Evolutionary conservation across 1,140 invertebrate genomes (phyloP).

Genomic region (Octopus bimaculoides): DNA sequence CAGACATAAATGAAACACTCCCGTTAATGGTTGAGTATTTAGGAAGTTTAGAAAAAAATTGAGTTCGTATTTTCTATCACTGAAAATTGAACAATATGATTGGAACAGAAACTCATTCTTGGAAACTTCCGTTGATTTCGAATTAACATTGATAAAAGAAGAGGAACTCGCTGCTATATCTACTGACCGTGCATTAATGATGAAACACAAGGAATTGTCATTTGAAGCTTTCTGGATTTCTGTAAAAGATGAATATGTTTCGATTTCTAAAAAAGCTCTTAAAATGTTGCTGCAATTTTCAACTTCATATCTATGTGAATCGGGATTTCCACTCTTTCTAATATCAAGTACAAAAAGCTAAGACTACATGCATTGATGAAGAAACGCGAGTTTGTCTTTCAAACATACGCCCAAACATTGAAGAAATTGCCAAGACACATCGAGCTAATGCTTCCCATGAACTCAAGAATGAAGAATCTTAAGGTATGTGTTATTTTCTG

Average conservation of each 20-base stretch:
- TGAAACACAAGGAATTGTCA: background rate
- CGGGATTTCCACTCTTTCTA: background rate
- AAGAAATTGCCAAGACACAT: no score
- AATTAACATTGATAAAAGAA: background rate
- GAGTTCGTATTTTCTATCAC: background rate
- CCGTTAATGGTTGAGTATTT: background rate
- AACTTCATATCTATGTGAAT: constrained; percentile 3
- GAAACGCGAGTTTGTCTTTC: no score
- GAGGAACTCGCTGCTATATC: background rate
- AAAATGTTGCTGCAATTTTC: background rate
- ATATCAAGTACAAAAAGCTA: background rate
- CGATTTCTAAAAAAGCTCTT: background rate
- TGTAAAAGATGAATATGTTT: background rate
- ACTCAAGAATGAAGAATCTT: no score
- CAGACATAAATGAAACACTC: background rate
- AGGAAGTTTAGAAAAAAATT: background rate
- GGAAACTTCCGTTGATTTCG: background rate
- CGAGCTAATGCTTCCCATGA: no score
- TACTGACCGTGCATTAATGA: background rate
- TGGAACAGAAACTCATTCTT: background rate
- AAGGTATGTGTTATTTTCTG: no score
- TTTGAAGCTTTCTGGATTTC: background rate
- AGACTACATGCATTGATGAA: no score
- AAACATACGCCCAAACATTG: no score
- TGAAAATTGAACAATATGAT: background rate